These are phyloP conservation scores for Hololepta plana DNA, from an alignment of 2,888 invertebrate species.

Conservation along the genomic window DNA sequence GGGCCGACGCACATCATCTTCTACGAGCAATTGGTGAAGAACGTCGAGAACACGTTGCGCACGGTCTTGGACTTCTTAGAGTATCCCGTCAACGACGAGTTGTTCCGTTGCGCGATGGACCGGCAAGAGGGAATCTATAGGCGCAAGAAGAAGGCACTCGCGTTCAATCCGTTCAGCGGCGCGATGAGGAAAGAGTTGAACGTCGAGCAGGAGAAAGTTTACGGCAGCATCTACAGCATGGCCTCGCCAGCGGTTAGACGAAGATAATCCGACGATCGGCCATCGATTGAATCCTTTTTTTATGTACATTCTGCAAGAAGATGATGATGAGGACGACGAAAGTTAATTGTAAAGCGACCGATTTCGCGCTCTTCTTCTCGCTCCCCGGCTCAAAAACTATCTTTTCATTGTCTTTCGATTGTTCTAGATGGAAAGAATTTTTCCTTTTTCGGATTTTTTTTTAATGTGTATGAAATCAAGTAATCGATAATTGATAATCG, in stretches of 20 bases:
- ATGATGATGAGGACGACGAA: too few relatives aligned
- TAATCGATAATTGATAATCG: too few relatives aligned
- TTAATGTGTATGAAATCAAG: too few relatives aligned
- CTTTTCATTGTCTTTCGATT: too few relatives aligned
- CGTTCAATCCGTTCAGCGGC: conserved; percentile 52
- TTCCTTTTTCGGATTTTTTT: too few relatives aligned
- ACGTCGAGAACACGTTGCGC: conserved; percentile 37
- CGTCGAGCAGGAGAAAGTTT: conserved; percentile 31
- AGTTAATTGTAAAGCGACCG: too few relatives aligned
- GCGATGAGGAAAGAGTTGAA: conserved; percentile 38
- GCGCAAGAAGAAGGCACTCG: conserved; percentile 41
- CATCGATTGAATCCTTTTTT: too few relatives aligned
- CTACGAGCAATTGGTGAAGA: conserved; percentile 35
- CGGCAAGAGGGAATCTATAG: conserved; percentile 42
- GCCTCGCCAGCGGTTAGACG: conserved; percentile 17
- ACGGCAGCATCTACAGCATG: conserved; percentile 27
- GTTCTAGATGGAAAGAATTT: too few relatives aligned
- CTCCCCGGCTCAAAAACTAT: too few relatives aligned
- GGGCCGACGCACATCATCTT: conserved; percentile 50
- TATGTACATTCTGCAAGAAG: too few relatives aligned
- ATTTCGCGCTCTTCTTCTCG: too few relatives aligned
- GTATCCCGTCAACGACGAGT: conserved; percentile 12
- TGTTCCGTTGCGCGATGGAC: conserved; percentile 23
- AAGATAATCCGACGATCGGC: too few relatives aligned
- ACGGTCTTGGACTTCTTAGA: conserved; percentile 29